A percentile compares a stretch with the other conserved stretches of the same genome.
phyloP scores from a whole-genome alignment of 1,140 invertebrate genomes.

The Drosophila kikkawai region DNA sequence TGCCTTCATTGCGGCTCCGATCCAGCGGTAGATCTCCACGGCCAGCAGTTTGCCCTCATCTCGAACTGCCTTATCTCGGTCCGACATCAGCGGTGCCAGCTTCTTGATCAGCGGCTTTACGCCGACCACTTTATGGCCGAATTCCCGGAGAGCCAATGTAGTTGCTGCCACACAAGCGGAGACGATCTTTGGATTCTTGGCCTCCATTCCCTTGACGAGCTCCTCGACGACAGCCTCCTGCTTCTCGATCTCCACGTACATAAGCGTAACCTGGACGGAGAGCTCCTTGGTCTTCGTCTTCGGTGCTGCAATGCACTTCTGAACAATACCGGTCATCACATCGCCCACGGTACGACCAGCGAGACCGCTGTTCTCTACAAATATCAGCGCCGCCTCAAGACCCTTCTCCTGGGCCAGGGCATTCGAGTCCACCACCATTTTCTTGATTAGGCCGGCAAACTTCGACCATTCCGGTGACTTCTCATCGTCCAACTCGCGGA shows the following conservation, averaged over 20 bases:
- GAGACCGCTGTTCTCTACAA: conserved; percentile 94
- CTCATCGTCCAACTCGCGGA: conserved; percentile 94
- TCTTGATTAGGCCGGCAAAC: conserved; percentile 96
- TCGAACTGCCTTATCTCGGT: conserved; percentile 96
- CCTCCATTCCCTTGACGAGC: conserved; percentile 96
- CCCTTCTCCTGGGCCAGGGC: conserved; percentile 98
- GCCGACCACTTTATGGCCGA: conserved; percentile 96
- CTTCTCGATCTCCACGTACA: conserved; percentile 98
- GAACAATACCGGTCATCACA: conserved; percentile 94
- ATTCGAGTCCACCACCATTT: conserved; percentile 98
- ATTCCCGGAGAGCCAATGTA: conserved; percentile 92
- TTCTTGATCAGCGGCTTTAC: conserved; percentile 96
- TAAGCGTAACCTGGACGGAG: conserved; percentile 94
- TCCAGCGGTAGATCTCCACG: conserved; percentile 97
- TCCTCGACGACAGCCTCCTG: conserved; percentile 96
- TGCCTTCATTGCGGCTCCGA: conserved; percentile 93
- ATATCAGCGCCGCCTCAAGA: conserved; percentile 95
- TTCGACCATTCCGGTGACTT: conserved; percentile 97
- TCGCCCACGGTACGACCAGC: conserved; percentile 95
- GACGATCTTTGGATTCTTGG: conserved; percentile 98
- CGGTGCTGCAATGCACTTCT: conserved; percentile 96
- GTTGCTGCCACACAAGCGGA: conserved; percentile 92
- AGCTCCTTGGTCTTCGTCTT: conserved; percentile 97
- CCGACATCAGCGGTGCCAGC: conserved; percentile 92
- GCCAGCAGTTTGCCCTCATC: conserved; percentile 96